A percentile compares a stretch with the other conserved stretches of the same genome.
Evolutionary conservation across 2,888 invertebrate species (phyloP).

Genomic region (Lysandra bellargus): DNA sequence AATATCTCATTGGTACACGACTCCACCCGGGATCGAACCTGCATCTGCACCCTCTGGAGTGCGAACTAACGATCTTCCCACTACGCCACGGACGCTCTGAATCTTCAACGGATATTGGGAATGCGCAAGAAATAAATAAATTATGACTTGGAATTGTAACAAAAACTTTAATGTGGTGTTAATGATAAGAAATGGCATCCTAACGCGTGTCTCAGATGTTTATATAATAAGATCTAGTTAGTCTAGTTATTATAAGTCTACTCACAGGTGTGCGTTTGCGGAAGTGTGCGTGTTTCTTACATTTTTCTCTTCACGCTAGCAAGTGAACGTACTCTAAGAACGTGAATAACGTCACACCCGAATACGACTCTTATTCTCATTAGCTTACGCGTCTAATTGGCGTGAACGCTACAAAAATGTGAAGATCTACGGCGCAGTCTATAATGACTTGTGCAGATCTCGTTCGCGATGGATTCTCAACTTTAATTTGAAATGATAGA

Average conservation of each 20-base stretch:
- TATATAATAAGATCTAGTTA: conserved; percentile 14
- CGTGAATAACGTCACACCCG: conserved; percentile 2
- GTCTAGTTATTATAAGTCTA: conserved; percentile 17
- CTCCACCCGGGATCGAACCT: too few species aligned
- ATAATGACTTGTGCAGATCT: conserved; percentile 24
- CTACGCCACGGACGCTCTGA: too few species aligned
- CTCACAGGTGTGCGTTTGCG: conserved; percentile 45
- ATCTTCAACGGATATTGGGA: background rate
- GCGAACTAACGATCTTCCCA: too few species aligned
- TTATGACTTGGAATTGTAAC: background rate
- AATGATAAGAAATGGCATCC: background rate
- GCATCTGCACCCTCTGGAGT: too few species aligned
- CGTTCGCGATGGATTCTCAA: background rate
- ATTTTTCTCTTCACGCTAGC: conserved; percentile 47
- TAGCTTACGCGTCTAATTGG: background rate
- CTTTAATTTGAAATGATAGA: background rate
- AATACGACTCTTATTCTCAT: background rate
- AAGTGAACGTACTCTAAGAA: conserved; percentile 45
- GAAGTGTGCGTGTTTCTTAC: conserved; percentile 47
- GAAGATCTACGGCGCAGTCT: conserved; percentile 18
- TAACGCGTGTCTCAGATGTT: conserved; percentile 1
- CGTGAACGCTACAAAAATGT: conserved; percentile 6
- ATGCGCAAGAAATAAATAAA: background rate
- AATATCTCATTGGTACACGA: too few species aligned
- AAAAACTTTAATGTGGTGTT: conserved; percentile 1